Base-by-base conservation (phyloP, 2,113 vertebrate species). In the Equus przewalskii region DNA sequence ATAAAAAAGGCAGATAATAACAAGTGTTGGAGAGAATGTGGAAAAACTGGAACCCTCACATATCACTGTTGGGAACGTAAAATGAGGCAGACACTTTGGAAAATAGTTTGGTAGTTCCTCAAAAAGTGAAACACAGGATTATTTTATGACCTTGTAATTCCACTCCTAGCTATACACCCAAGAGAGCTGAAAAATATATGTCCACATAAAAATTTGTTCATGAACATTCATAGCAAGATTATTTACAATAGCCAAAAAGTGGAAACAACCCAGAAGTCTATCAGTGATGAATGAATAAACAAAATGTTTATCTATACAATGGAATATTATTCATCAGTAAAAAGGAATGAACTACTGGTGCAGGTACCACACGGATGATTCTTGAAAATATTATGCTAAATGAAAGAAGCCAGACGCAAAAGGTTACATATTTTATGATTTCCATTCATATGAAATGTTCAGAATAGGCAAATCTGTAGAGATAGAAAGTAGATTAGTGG, bases 121-220 rank as follows among this genome's bases (percentile, higher is more conserved):
- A 95, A 79, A 44, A 73, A 86, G 81, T 65, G 73, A 85, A 89
- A 65, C 54, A 72, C 19, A 79, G 65, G 22, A 73, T 81, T 87
- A 69, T n/a, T 41, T 62, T 46, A 44, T 51, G 41, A 65, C 11
- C 56, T 19, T 89, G 64, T 4, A 60, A 19, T 67, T 80, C 11
- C 14, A 75, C 28, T 56, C 28, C 19, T 62, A 22, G 62, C 44
- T 51, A 7, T 64, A 28, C 22, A 4, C 1, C 56, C 75, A 85
- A 54, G 44, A 51, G 56, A 87, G 18, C 8, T n/a, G 41, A 76
- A 88, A 49, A 82, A 62, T 11, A 33, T 16, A 41, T 13, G 36
- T n/a, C 78, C 28, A 21, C 26, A 54, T 13, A 41, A 92, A 82
- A 84, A 70, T 3, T 6, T 78, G 30, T 24, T 70, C 44, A 21